Conservation (phyloP, 2,888 invertebrate genomes). For the Scaptomyza caliginosa region DNA sequence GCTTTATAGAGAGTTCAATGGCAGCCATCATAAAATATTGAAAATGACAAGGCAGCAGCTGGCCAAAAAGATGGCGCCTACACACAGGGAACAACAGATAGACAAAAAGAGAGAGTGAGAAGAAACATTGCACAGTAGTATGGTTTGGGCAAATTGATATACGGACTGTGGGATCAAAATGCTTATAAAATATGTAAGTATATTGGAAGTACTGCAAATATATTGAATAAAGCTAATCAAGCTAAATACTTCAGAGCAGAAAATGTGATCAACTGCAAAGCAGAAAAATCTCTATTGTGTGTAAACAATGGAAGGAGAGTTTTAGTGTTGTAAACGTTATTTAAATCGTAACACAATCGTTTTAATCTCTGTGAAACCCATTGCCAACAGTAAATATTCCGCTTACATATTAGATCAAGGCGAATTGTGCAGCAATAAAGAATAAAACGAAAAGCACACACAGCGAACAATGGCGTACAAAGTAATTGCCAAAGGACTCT, state of each 20-base stretch:
- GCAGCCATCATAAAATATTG: conserved; percentile 79
- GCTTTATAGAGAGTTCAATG: conserved; percentile 79
- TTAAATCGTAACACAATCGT: neutral
- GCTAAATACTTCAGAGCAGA: neutral
- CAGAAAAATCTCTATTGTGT: too few relatives aligned
- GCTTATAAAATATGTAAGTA: conserved; percentile 5
- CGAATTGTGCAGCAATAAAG: conserved; percentile 22
- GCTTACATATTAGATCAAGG: conserved; percentile 24
- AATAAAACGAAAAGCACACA: conserved; percentile 17
- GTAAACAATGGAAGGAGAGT: too few relatives aligned
- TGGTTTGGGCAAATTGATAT: conserved; percentile 34
- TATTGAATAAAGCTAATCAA: neutral
- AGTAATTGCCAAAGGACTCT: conserved; percentile 62
- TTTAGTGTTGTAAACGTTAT: neutral
- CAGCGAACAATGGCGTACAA: conserved; percentile 57
- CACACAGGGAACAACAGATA: neutral
- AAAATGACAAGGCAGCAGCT: conserved; percentile 60
- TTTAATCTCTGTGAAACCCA: neutral
- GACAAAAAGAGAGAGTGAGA: neutral
- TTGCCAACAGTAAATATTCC: neutral
- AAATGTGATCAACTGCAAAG: conserved; percentile 4
- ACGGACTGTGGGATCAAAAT: conserved; percentile 15
- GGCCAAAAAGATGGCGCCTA: conserved; percentile 2
- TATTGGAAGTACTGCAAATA: neutral
- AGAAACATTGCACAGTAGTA: conserved; percentile 4